phyloP scores from a whole-genome alignment of 2,113 vertebrate genomes.

The Caranx ignobilis region DNA sequence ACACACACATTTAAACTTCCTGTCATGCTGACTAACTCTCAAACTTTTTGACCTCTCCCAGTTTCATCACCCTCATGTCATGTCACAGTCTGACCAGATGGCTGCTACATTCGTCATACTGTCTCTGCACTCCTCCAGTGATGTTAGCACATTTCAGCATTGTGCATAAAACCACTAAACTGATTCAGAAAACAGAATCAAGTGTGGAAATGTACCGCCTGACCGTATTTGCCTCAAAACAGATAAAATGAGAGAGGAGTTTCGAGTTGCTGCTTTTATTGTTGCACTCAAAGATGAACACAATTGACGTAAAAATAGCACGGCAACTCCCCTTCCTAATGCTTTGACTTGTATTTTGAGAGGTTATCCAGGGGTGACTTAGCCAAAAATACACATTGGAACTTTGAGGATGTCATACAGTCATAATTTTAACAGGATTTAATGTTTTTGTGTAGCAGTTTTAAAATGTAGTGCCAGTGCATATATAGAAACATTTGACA shows the following conservation, averaged over 20 bases:
- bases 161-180: not conserved
- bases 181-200: constrained; percentile 1
- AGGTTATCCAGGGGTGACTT: constrained; percentile 32
- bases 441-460: not conserved
- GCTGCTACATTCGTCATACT: constrained; percentile 13
- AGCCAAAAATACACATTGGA: constrained; percentile 32
- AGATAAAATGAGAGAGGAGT: not conserved
- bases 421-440: not conserved
- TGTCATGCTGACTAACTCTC: not conserved
- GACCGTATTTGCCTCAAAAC: not conserved
- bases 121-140: not conserved
- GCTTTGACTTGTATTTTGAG: constrained; percentile 26
- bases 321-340: constrained; percentile 19
- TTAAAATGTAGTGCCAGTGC: not conserved
- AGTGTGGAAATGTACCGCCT: not conserved
- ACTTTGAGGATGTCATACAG: not conserved
- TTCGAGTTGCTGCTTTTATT: constrained; percentile 17
- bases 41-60: not conserved
- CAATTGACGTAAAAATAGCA: constrained; percentile 55
- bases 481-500: not conserved
- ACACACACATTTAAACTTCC: not conserved
- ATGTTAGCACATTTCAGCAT: constrained; percentile 1
- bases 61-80: constrained; percentile 25
- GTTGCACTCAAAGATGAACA: constrained; percentile 47
- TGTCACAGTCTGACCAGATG: not conserved